Evolutionary conservation across 2,888 invertebrate species (phyloP).

Genomic region (Baronia brevicornis): DNA sequence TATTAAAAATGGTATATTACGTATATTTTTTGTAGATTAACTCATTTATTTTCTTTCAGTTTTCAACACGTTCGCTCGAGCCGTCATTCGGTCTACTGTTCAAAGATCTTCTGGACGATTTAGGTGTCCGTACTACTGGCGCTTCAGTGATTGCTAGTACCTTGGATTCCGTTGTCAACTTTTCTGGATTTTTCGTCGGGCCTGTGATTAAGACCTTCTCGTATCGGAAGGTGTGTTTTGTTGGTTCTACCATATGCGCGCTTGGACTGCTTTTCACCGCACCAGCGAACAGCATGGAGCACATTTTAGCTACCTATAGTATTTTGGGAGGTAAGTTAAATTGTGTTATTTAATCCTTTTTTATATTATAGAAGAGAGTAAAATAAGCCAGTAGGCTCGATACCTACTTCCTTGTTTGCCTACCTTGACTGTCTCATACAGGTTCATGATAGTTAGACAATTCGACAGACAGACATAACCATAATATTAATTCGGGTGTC

Average conservation of each 20-base stretch:
- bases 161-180: conserved; percentile 85
- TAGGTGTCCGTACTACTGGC: conserved; percentile 84
- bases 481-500: too few relatives aligned
- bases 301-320: conserved; percentile 83
- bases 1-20: too few relatives aligned
- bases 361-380: not conserved
- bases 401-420: conserved; percentile 1
- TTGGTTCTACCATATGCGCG: conserved; percentile 80
- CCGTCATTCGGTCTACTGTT: conserved; percentile 88
- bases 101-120: conserved; percentile 80
- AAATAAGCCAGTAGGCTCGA: not conserved
- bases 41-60: conserved; percentile 64
- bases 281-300: conserved; percentile 81
- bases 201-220: conserved; percentile 85
- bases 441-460: conserved; percentile 6
- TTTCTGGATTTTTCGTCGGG: conserved; percentile 85
- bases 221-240: conserved; percentile 81
- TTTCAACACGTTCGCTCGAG: conserved; percentile 86
- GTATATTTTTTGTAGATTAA: too few relatives aligned
- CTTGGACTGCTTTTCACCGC: conserved; percentile 80
- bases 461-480: too few relatives aligned
- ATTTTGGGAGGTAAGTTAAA: conserved; percentile 80
- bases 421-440: conserved; percentile 3
- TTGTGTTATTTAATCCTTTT: conserved; percentile 7
- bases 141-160: conserved; percentile 85